Conservation (phyloP, 2,888 invertebrate species). For the Lithosia quadra region DNA sequence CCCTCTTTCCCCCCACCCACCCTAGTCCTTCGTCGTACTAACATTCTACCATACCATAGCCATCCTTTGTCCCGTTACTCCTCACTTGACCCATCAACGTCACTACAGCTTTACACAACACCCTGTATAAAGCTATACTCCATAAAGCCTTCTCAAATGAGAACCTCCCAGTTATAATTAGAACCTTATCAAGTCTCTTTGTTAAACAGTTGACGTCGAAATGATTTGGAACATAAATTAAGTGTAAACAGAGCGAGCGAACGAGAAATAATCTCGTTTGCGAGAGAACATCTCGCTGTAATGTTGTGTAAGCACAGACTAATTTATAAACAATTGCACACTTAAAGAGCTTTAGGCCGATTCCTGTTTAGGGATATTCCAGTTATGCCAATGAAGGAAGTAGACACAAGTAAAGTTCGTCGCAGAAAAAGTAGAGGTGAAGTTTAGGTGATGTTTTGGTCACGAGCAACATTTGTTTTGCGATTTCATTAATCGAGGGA, state of each 20-base stretch:
- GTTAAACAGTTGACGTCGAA: conserved; percentile 49
- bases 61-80: neutral
- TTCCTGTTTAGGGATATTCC: conserved; percentile 20
- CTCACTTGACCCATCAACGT: neutral
- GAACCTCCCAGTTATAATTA: conserved; percentile 38
- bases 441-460: too few species aligned
- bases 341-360: conserved; percentile 43
- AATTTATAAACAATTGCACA: conserved; percentile 62
- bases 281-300: conserved; percentile 58
- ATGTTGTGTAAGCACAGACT: conserved; percentile 63
- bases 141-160: conserved; percentile 23
- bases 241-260: conserved; percentile 47
- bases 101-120: neutral
- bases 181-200: conserved; percentile 42
- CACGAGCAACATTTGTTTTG: too few species aligned
- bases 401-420: too few species aligned
- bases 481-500: too few species aligned
- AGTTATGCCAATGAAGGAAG: neutral
- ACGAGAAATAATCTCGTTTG: conserved; percentile 50
- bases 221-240: conserved; percentile 51
- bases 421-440: too few species aligned
- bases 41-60: neutral
- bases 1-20: too few species aligned
- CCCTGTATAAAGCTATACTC: neutral
- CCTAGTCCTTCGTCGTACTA: too few species aligned